Evolutionary conservation across 2,797 vertebrate genomes (phyloP).

Genomic region (Lepilemur septentrionalis): DNA sequence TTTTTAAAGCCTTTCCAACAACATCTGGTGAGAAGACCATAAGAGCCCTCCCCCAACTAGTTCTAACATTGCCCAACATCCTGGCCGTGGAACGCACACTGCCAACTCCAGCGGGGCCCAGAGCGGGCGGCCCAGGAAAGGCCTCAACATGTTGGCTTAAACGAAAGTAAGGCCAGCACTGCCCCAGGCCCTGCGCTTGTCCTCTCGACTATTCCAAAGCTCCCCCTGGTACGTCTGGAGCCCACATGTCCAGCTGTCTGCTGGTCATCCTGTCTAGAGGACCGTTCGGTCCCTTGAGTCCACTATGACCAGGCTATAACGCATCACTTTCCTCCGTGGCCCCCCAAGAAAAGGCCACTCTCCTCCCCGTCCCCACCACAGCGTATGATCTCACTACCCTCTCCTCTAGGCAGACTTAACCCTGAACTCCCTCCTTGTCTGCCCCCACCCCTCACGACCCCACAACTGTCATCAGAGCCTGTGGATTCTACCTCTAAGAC

Average conservation of each 20-base stretch:
- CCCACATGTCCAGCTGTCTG: neutral
- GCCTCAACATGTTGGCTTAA: fast-evolving
- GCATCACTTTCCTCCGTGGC: neutral
- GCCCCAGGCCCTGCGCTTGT: neutral
- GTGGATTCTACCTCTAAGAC: fast-evolving
- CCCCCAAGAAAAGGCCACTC: neutral
- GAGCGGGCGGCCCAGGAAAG: neutral
- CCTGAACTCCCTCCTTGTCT: neutral
- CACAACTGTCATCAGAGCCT: neutral
- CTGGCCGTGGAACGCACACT: fast-evolving
- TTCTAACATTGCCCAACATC: neutral
- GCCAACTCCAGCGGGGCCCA: fast-evolving
- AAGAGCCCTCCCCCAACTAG: neutral
- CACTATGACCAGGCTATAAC: neutral
- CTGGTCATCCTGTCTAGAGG: neutral
- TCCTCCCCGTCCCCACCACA: neutral
- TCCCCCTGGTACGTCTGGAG: fast-evolving
- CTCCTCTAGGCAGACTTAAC: neutral
- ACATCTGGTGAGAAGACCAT: neutral
- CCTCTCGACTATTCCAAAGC: neutral
- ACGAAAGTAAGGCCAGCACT: neutral
- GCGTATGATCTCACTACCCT: fast-evolving
- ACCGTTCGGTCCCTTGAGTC: neutral
- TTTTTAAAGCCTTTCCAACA: neutral
- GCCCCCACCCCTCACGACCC: neutral